Percentiles rank a stretch among this genome's conserved stretches.
These are phyloP conservation scores for Mixornis gularis DNA, from an alignment of 2,113 vertebrate genomes.

Conservation along the genomic window DNA sequence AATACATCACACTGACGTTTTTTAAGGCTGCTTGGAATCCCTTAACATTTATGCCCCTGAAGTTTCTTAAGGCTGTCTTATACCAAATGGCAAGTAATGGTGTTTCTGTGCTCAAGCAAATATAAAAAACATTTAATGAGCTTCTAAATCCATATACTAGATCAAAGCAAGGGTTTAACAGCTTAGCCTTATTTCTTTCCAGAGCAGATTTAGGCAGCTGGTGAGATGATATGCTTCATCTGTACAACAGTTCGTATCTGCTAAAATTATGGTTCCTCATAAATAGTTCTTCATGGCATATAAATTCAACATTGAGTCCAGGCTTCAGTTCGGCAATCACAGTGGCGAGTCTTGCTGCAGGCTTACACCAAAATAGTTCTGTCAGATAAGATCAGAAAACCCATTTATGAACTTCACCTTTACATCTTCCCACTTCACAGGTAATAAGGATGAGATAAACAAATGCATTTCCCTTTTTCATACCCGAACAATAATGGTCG, in stretches of 20 bases:
- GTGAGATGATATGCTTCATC: background rate
- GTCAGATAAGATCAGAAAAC: background rate
- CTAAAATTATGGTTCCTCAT: background rate
- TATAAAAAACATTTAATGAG: background rate
- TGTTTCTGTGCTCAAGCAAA: background rate
- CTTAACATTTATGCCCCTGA: background rate
- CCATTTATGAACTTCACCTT: background rate
- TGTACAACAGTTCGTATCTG: background rate
- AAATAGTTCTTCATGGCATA: background rate
- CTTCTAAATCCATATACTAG: background rate
- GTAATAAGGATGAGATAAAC: background rate
- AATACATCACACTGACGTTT: background rate
- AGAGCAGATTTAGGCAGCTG: background rate
- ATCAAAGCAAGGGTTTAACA: background rate
- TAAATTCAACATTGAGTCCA: background rate
- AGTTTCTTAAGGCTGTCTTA: background rate
- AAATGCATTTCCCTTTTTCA: background rate
- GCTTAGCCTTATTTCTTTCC: background rate
- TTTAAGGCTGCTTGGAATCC: background rate
- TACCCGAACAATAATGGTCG: background rate
- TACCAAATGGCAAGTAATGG: background rate
- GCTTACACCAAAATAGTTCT: background rate
- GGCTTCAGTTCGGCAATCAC: background rate
- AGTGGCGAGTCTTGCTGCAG: background rate
- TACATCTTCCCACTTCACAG: background rate